Percentiles rank a stretch among this genome's conserved stretches.
These are phyloP conservation scores for Hormaphis cornu DNA, from an alignment of 1,140 invertebrate species.

Conservation along the genomic window DNA sequence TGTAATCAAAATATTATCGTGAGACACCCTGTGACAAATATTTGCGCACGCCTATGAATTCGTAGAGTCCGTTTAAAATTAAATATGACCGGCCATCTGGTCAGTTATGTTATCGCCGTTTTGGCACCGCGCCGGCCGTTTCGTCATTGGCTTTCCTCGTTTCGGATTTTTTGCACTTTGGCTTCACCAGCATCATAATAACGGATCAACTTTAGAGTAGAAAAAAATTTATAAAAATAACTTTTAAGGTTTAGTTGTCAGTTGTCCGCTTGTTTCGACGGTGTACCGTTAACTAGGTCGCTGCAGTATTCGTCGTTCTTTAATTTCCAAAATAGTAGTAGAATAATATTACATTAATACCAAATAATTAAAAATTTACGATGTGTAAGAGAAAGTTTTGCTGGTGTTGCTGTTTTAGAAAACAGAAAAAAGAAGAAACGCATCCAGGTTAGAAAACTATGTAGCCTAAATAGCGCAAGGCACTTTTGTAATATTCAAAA, in stretches of 20 bases:
- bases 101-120: constrained; percentile 17
- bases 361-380: not conserved
- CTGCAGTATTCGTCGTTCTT: not conserved
- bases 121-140: constrained; percentile 20
- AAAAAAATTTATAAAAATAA: constrained; percentile 32
- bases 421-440: constrained; percentile 17
- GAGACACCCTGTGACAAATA: too few species aligned
- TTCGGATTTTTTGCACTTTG: constrained; percentile 31
- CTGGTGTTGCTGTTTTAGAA: constrained; percentile 22
- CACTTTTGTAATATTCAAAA: too few species aligned
- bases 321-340: constrained; percentile 1
- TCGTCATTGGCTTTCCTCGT: constrained; percentile 30
- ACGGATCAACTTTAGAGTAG: constrained; percentile 25
- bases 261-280: not conserved
- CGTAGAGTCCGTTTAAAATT: constrained; percentile 21
- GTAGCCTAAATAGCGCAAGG: not conserved
- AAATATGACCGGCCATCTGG: constrained; percentile 30
- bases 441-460: constrained; percentile 22
- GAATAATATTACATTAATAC: not conserved
- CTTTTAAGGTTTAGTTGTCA: constrained; percentile 28
- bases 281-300: constrained; percentile 26
- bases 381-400: constrained; percentile 29
- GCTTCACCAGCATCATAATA: constrained; percentile 23
- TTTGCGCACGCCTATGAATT: too few species aligned
- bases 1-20: too few species aligned